Percentiles rank a stretch among this genome's conserved stretches.
phyloP scores from a whole-genome alignment of 2,797 vertebrate species.

The Enteromius treurensis region DNA sequence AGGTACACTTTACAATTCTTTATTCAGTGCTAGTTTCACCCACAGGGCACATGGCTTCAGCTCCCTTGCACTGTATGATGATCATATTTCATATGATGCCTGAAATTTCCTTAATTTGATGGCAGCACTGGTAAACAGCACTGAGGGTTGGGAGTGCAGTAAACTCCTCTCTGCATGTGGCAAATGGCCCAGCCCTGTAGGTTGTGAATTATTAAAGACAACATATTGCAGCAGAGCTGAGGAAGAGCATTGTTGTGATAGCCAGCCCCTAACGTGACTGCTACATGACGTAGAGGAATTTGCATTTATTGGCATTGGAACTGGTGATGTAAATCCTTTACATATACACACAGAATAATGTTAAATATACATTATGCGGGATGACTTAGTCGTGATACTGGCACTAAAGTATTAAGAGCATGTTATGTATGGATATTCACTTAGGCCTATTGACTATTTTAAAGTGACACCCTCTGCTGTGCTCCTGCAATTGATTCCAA shows the following conservation, averaged over 20 bases:
- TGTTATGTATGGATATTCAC: background rate
- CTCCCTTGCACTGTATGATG: background rate
- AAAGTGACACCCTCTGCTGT: background rate
- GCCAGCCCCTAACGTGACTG: background rate
- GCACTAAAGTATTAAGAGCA: background rate
- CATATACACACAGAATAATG: background rate
- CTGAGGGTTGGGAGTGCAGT: slow-evolving; percentile 29
- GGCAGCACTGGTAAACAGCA: background rate
- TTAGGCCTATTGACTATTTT: background rate
- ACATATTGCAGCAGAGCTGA: slow-evolving; percentile 72
- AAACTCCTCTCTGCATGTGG: slow-evolving; percentile 42
- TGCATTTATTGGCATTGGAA: background rate
- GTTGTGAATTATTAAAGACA: slow-evolving; percentile 79
- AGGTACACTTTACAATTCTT: background rate
- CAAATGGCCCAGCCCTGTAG: slow-evolving; percentile 62
- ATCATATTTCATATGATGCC: slow-evolving; percentile 15
- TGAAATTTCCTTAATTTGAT: background rate
- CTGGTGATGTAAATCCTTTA: background rate
- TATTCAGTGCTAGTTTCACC: background rate
- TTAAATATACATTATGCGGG: background rate
- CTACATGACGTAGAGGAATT: background rate
- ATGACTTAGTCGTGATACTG: background rate
- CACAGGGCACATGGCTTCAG: background rate
- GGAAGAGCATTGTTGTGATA: slow-evolving; percentile 36
- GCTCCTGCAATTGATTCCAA: slow-evolving; percentile 9